These are phyloP conservation scores for Chaetophractus vellerosus DNA, from an alignment of 2,797 vertebrate genomes.

Conservation along the genomic window DNA sequence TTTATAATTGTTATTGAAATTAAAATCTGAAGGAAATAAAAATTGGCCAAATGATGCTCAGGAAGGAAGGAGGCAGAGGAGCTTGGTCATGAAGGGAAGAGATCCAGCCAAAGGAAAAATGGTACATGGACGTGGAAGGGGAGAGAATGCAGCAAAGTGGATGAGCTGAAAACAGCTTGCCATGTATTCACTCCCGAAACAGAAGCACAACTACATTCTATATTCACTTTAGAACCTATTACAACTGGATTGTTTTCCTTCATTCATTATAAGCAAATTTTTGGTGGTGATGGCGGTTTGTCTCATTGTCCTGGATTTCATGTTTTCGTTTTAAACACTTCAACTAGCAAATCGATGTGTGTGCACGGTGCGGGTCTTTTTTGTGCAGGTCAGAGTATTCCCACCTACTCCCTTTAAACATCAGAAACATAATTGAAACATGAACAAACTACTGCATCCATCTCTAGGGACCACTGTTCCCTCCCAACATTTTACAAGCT, in stretches of 20 bases:
- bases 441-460: not conserved
- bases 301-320: not conserved
- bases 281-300: not conserved
- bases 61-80: not conserved
- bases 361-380: not conserved
- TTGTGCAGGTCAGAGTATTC: not conserved
- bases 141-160: not conserved
- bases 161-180: not conserved
- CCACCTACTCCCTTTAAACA: not conserved
- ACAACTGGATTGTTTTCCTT: not conserved
- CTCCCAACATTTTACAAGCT: not conserved
- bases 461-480: not conserved
- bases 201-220: not conserved
- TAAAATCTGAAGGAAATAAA: not conserved
- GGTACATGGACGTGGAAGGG: too few relatives aligned
- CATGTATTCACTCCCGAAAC: not conserved
- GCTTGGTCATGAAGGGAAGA: not conserved
- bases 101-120: not conserved
- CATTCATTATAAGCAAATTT: not conserved
- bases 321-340: not conserved
- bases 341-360: not conserved
- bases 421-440: not conserved
- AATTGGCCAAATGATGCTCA: not conserved
- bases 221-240: not conserved
- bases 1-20: not conserved